These are phyloP conservation scores for Holacanthus passer DNA, from an alignment of 2,113 vertebrate genomes.

Conservation along the genomic window DNA sequence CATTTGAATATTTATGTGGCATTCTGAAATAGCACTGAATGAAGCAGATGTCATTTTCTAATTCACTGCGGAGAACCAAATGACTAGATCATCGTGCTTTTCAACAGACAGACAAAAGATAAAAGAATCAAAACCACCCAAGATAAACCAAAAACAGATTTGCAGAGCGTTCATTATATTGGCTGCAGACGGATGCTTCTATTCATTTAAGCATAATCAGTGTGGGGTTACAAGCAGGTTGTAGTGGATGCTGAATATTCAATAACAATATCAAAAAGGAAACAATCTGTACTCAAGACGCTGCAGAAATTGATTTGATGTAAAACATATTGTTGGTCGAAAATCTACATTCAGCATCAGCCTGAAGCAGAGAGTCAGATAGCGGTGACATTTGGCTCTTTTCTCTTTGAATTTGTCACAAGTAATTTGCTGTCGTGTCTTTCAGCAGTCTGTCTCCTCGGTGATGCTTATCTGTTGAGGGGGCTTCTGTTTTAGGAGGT, in stretches of 20 bases:
- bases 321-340: constrained; percentile 19
- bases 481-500: constrained; percentile 56
- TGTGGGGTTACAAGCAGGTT: neutral
- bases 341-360: constrained; percentile 4
- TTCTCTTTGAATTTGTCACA: constrained; percentile 53
- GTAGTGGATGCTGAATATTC: neutral
- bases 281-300: neutral
- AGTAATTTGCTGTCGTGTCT: constrained; percentile 57
- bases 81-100: neutral
- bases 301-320: neutral
- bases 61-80: neutral
- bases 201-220: neutral
- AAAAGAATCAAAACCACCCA: neutral
- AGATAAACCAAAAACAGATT: neutral
- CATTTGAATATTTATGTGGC: neutral
- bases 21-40: neutral
- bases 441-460: constrained; percentile 65
- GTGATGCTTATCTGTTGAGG: constrained; percentile 70
- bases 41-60: neutral
- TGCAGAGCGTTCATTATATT: neutral
- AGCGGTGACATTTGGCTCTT: neutral
- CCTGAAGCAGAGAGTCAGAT: constrained; percentile 39
- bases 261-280: neutral
- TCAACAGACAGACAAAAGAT: neutral
- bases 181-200: neutral